Percentiles rank a stretch among this genome's conserved stretches.
phyloP scores from a whole-genome alignment of 2,797 vertebrate genomes.

The Jordanella pulchra region DNA sequence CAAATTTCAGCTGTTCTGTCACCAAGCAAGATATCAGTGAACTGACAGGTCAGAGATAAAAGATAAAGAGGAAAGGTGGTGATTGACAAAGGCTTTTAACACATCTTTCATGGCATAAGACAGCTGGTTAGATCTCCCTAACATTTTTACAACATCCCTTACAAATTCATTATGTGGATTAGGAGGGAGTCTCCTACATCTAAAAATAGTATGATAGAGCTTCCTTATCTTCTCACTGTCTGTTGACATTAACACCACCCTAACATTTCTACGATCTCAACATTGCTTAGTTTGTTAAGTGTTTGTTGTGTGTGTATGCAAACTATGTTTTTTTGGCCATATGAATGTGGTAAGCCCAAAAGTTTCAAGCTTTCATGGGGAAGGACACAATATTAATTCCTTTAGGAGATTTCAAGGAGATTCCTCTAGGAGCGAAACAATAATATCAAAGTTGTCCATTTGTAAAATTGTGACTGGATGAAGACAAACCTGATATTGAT shows the following conservation, averaged over 20 bases:
- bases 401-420: neutral
- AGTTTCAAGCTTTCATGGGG: neutral
- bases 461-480: no score
- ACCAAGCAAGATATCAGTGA: slow-evolving; percentile 33
- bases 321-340: no score
- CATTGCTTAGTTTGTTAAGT: neutral
- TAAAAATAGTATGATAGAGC: neutral
- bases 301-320: neutral
- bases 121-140: neutral
- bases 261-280: neutral
- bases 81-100: slow-evolving; percentile 38
- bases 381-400: neutral
- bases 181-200: neutral
- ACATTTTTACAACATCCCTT: slow-evolving; percentile 23
- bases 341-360: neutral
- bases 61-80: slow-evolving; percentile 17
- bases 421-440: no score
- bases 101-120: slow-evolving; percentile 19
- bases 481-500: no score
- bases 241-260: slow-evolving; percentile 2
- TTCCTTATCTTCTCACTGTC: neutral
- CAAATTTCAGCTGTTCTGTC: slow-evolving; percentile 13
- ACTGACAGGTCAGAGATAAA: slow-evolving; percentile 52
- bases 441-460: no score
- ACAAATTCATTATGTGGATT: slow-evolving; percentile 15